A percentile compares a stretch with the other conserved stretches of the same genome.
Evolutionary conservation across 2,113 vertebrate genomes (phyloP).

Genomic region (Ptilonorhynchus violaceus): DNA sequence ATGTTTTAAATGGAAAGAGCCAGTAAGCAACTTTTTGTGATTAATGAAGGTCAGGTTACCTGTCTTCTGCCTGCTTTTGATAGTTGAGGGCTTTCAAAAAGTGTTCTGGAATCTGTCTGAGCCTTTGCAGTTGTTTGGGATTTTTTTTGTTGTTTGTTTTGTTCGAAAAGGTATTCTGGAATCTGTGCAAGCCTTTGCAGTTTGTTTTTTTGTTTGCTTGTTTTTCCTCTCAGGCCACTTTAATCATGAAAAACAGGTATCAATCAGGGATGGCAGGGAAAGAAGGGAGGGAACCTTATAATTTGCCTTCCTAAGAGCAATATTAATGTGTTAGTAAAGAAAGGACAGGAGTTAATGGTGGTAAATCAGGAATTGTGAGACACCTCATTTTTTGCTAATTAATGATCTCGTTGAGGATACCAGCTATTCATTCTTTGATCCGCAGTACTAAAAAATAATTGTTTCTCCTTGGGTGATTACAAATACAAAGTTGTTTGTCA

Average conservation of each 20-base stretch:
- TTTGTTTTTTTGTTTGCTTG: background rate
- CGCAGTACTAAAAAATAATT: background rate
- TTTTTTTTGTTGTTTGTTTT: background rate
- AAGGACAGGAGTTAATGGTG: background rate
- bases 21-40: background rate
- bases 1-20: background rate
- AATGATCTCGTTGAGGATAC: background rate
- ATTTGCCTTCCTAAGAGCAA: background rate
- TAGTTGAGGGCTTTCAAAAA: background rate
- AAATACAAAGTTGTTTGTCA: background rate
- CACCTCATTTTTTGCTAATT: background rate
- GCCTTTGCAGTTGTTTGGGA: background rate
- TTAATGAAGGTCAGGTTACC: background rate
- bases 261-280: background rate
- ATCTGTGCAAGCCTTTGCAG: background rate
- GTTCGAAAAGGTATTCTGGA: background rate
- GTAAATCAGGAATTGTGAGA: background rate
- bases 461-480: background rate
- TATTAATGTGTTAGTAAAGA: background rate
- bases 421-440: background rate
- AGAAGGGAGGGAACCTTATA: background rate
- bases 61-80: background rate
- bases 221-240: background rate
- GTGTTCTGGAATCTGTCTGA: background rate
- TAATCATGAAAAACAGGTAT: background rate